Evolutionary conservation across 2,113 vertebrate genomes (phyloP).

Genomic region (Syngnathus scovelli): DNA sequence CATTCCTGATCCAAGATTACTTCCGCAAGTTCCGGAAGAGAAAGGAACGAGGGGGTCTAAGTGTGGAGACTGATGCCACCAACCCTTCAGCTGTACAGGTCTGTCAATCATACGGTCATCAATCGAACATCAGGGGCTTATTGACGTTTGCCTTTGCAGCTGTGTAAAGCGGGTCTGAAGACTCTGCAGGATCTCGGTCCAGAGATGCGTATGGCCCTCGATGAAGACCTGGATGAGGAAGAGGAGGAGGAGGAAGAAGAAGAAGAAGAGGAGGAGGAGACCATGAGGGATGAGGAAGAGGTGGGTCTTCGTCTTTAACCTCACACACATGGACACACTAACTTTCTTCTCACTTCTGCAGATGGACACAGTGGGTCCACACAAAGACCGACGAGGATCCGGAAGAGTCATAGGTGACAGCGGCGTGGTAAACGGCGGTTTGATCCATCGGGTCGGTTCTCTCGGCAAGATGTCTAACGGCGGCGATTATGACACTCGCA

Average conservation of each 20-base stretch:
- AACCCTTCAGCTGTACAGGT: constrained; percentile 71
- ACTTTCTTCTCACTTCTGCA: not conserved
- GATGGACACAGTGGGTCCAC: not conserved
- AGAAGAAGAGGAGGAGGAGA: constrained; percentile 53
- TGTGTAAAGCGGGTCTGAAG: constrained; percentile 79
- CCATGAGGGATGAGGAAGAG: constrained; percentile 59
- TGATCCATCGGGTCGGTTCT: constrained; percentile 54
- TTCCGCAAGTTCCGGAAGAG: constrained; percentile 96
- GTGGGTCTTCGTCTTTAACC: constrained; percentile 15
- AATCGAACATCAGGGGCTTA: not conserved
- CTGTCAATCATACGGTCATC: not conserved
- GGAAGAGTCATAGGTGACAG: constrained; percentile 26
- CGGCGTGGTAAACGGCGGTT: constrained; percentile 44
- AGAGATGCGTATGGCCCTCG: constrained; percentile 85
- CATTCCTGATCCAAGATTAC: constrained; percentile 97
- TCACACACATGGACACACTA: not conserved
- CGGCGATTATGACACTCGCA: constrained; percentile 33
- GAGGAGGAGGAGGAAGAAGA: constrained; percentile 56
- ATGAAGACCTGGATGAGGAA: constrained; percentile 74
- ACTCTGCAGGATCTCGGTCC: constrained; percentile 86
- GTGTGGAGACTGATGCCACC: constrained; percentile 49
- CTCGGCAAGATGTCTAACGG: constrained; percentile 49
- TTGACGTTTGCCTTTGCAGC: constrained; percentile 21
- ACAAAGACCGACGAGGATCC: constrained; percentile 23
- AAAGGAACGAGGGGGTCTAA: constrained; percentile 75